Percentiles rank a stretch among this genome's conserved stretches.
Evolutionary conservation across 1,140 invertebrate genomes (phyloP).

Genomic region (Drosophila mojavensis): DNA sequence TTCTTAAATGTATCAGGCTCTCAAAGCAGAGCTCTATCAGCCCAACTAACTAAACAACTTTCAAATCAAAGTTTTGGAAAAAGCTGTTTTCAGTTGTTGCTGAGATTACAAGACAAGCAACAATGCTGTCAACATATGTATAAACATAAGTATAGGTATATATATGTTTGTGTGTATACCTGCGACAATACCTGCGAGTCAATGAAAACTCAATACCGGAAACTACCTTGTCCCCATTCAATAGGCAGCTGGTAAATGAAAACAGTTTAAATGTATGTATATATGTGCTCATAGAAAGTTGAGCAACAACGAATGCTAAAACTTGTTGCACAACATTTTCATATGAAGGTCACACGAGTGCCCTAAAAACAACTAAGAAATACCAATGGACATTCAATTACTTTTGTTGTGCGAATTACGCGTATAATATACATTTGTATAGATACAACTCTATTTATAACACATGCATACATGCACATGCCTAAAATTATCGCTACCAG

Average conservation of each 20-base stretch:
- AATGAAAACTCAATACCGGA: constrained; percentile 62
- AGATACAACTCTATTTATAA: constrained; percentile 14
- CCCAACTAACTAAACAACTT: constrained; percentile 53
- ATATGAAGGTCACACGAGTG: constrained; percentile 60
- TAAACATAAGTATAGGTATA: not conserved
- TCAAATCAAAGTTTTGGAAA: constrained; percentile 46
- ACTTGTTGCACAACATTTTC: constrained; percentile 75
- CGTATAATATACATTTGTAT: too few species aligned
- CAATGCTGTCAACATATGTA: constrained; percentile 2
- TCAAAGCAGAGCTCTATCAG: not conserved
- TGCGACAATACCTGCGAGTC: constrained; percentile 8
- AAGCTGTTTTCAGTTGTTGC: constrained; percentile 42
- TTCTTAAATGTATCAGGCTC: not conserved
- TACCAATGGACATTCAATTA: constrained; percentile 42
- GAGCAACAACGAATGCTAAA: constrained; percentile 36
- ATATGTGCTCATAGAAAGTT: constrained; percentile 27
- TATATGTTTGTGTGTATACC: not conserved
- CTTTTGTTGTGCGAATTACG: constrained; percentile 2
- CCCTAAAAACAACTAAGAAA: constrained; percentile 18
- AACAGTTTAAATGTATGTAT: not conserved
- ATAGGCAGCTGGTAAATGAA: constrained; percentile 32
- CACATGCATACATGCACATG: constrained; percentile 1
- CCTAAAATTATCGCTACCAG: constrained; percentile 17
- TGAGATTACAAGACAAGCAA: constrained; percentile 28
- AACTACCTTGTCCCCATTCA: constrained; percentile 77